Percentiles rank a stretch among this genome's conserved stretches.
These are phyloP conservation scores for Agrotis puta DNA, from an alignment of 2,888 invertebrate species.

Conservation along the genomic window DNA sequence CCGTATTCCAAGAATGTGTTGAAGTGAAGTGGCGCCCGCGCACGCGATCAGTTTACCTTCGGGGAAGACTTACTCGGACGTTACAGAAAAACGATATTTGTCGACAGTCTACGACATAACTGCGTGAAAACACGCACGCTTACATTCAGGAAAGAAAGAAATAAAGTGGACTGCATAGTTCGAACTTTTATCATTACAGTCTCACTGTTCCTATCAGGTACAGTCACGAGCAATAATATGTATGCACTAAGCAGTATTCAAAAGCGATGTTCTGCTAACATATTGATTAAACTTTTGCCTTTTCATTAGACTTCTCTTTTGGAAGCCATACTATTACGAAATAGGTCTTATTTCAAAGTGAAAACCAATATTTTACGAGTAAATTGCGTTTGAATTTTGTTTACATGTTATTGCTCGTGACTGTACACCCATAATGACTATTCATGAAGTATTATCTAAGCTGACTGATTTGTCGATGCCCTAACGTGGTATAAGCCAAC, in stretches of 20 bases:
- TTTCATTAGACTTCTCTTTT: too few relatives aligned
- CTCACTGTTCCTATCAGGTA: constrained; percentile 23
- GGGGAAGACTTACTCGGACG: constrained; percentile 67
- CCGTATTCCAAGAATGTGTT: constrained; percentile 71
- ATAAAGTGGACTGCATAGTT: constrained; percentile 20
- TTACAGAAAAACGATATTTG: constrained; percentile 66
- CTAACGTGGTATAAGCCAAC: constrained; percentile 77
- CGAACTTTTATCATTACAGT: constrained; percentile 39
- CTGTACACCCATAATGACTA: constrained; percentile 71
- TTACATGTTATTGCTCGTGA: too few relatives aligned
- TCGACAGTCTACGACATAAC: constrained; percentile 51
- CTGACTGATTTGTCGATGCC: constrained; percentile 80
- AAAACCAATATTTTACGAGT: too few relatives aligned
- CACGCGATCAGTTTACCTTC: constrained; percentile 77
- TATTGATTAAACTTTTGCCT: too few relatives aligned
- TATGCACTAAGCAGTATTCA: too few relatives aligned
- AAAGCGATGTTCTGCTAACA: too few relatives aligned
- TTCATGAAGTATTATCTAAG: constrained; percentile 82
- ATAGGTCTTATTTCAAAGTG: too few relatives aligned
- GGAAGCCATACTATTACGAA: too few relatives aligned
- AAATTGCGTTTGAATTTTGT: too few relatives aligned
- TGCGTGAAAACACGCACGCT: constrained; percentile 56
- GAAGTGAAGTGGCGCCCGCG: constrained; percentile 61
- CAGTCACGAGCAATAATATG: too few relatives aligned
- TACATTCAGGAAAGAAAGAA: constrained; percentile 42